A percentile compares a stretch with the other conserved stretches of the same genome.
Evolutionary conservation across 2,113 vertebrate species (phyloP).

Genomic region (Semnornis frantzii): DNA sequence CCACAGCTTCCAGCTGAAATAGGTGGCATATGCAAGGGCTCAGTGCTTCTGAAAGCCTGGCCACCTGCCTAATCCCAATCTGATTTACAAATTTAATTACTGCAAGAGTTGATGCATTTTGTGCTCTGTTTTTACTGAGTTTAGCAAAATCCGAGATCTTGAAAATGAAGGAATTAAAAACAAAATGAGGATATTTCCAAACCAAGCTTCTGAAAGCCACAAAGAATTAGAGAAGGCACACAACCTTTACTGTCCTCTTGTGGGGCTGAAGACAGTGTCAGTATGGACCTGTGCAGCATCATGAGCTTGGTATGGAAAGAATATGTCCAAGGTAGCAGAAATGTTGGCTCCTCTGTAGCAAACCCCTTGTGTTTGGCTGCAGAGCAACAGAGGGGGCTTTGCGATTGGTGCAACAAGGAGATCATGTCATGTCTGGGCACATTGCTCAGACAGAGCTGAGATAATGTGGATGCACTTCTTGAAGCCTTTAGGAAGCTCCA

Average conservation of each 20-base stretch:
- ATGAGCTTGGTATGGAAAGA: not conserved
- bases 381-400: not conserved
- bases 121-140: not conserved
- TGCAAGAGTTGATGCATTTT: not conserved
- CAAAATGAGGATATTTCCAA: not conserved
- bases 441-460: not conserved
- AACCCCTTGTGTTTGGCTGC: not conserved
- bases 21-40: constrained; percentile 39
- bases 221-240: not conserved
- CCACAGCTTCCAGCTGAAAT: constrained; percentile 41
- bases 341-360: not conserved
- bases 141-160: not conserved
- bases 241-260: not conserved
- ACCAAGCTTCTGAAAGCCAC: not conserved
- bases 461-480: not conserved
- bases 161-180: not conserved
- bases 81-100: not conserved
- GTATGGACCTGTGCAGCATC: not conserved
- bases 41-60: constrained; percentile 19
- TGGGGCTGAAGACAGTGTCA: not conserved
- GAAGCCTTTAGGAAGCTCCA: not conserved
- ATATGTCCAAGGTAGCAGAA: not conserved
- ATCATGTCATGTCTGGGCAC: not conserved
- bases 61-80: constrained; percentile 2
- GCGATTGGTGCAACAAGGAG: not conserved